Conservation (phyloP, 2,888 invertebrate genomes). For the Ormyrus pomaceus region DNA sequence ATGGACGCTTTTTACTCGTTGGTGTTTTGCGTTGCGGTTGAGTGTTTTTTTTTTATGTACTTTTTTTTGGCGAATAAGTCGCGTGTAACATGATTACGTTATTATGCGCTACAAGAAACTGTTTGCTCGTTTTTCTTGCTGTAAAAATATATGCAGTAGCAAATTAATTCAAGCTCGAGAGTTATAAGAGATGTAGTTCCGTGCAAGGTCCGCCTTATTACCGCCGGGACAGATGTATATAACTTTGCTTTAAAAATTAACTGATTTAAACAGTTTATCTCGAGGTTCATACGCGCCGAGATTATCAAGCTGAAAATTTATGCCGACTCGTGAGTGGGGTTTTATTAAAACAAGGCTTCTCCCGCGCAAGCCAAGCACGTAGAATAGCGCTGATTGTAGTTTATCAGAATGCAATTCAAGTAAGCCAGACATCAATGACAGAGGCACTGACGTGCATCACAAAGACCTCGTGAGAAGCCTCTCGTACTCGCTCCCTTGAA, state of each 20-base stretch:
- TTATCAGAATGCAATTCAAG: slow-evolving; percentile 3
- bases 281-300: neutral
- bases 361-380: neutral
- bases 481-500: too few species aligned
- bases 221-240: neutral
- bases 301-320: slow-evolving; percentile 17
- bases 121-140: neutral
- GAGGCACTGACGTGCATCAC: neutral
- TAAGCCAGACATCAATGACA: slow-evolving; percentile 8
- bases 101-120: too few species aligned
- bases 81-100: too few species aligned
- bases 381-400: slow-evolving; percentile 11
- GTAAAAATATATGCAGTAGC: neutral
- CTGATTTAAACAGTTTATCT: neutral
- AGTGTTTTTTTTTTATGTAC: too few species aligned
- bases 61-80: too few species aligned
- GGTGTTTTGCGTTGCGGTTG: too few species aligned
- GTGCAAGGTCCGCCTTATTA: too few species aligned
- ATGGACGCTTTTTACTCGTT: too few species aligned
- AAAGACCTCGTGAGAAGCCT: too few species aligned
- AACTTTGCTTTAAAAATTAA: neutral
- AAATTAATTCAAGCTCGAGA: too few species aligned
- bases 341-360: slow-evolving; percentile 13
- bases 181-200: too few species aligned
- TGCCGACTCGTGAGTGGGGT: slow-evolving; percentile 33